A percentile compares a stretch with the other conserved stretches of the same genome.
phyloP scores from a whole-genome alignment of 2,888 invertebrate species.

The Sphaerophoria rueppellii region DNA sequence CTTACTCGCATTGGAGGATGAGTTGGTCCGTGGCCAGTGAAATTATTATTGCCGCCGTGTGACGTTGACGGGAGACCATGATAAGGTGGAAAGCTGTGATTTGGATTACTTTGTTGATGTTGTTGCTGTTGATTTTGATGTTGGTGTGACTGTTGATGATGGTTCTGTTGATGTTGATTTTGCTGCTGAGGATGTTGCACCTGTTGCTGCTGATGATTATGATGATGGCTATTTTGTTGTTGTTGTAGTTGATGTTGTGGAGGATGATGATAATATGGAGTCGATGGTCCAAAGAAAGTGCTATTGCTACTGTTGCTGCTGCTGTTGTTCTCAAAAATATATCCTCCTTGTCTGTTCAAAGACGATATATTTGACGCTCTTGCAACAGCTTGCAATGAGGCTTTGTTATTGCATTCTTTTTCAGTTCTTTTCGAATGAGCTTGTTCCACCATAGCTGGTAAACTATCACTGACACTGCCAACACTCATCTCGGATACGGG shows the following conservation, averaged over 20 bases:
- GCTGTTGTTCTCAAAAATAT: conserved; percentile 62
- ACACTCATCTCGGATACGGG: conserved; percentile 45
- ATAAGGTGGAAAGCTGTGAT: conserved; percentile 66
- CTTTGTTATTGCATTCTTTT: conserved; percentile 18
- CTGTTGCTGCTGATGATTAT: conserved; percentile 60
- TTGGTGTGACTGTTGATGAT: conserved; percentile 75
- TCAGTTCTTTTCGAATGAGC: conserved; percentile 34
- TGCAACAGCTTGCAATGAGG: background rate
- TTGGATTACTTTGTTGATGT: conserved; percentile 75
- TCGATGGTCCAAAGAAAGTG: conserved; percentile 68
- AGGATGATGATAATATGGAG: conserved; percentile 61
- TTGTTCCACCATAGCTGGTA: conserved; percentile 5
- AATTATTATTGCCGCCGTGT: conserved; percentile 40
- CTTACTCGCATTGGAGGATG: conserved; percentile 80
- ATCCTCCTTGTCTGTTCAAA: conserved; percentile 51
- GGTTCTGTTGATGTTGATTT: conserved; percentile 60
- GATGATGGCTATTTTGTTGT: conserved; percentile 57
- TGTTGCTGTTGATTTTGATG: conserved; percentile 61
- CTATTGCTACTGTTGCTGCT: conserved; percentile 55
- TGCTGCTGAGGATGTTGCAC: conserved; percentile 72
- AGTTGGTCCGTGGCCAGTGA: conserved; percentile 61
- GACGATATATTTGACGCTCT: conserved; percentile 25
- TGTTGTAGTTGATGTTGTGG: conserved; percentile 61
- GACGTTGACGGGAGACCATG: conserved; percentile 25
- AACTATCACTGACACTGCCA: conserved; percentile 18